Base-by-base conservation (phyloP, 53 echinoderm and acorn worm species). In the Echinometra lucunter region DNA sequence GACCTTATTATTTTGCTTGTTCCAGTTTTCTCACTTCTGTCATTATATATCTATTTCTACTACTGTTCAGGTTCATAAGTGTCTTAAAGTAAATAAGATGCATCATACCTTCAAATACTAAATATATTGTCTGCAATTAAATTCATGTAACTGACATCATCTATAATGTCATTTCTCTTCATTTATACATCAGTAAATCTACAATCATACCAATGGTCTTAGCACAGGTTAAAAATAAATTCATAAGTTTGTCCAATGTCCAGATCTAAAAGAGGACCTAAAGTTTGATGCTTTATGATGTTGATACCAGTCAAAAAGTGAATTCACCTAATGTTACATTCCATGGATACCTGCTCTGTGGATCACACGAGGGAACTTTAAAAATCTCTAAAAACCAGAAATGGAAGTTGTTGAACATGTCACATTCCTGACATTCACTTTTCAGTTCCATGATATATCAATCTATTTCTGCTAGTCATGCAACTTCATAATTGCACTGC, bases 391-490 rank as follows among this genome's bases (percentile, higher is more conserved):
- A 49, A 85, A 85, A 49, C 81, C 85, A 85, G 85, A 85, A 45
- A 49, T 49, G 47, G 37, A 85, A 85, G 85, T 85, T 85, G 85
- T 85, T n/a, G 47, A 47, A 47, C 85, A n/a, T 85, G 85, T 85
- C 85, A 85, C 85, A 85, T 85, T 85, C 49, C 15, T 30, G 45
- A 19, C 47, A 49, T 28, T n/a, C 37, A 37, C 1, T 3, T 25
- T 21, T 49, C 28, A 85, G 1, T 85, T 3, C 38, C 10, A 25
- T 85, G 85, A 85, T 49, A 42, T 49, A 47, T 85, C 85, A 85
- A 85, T 85, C 49, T 44, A 44, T 81, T 42, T 44, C 38, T 6
- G 23, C 6, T 21, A 0, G 42, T 30, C 40, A 44, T 81, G 81
- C 23, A 19, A 6, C 28, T 27, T 44, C 44, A 23, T 3, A 81